phyloP scores from a whole-genome alignment of 2,113 vertebrate species.

The Lepidothrix coronata region DNA sequence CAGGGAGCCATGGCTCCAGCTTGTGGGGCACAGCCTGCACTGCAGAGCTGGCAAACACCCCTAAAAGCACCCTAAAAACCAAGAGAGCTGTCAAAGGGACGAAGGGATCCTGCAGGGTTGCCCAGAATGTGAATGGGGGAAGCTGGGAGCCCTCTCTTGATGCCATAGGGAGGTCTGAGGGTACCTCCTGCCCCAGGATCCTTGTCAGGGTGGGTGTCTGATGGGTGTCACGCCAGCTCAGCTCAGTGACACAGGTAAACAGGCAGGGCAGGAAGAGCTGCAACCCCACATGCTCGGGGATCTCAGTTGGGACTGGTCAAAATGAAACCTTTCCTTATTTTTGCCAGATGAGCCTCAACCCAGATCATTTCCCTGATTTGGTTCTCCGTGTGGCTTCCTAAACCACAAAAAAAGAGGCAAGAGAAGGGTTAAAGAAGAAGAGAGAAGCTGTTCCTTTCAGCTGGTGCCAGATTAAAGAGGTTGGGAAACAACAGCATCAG shows the following conservation, averaged over 20 bases:
- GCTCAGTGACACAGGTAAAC: not conserved
- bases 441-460: constrained; percentile 22
- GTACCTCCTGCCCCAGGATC: accelerated
- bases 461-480: not conserved
- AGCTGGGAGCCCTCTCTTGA: not conserved
- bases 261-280: not conserved
- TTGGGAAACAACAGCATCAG: not conserved
- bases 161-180: not conserved
- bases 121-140: not conserved
- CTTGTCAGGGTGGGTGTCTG: accelerated
- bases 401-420: constrained; percentile 8
- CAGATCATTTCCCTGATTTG: not conserved
- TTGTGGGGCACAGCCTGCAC: not conserved
- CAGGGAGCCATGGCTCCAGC: not conserved
- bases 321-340: constrained; percentile 15
- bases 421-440: not conserved
- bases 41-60: not conserved
- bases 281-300: accelerated
- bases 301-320: not conserved
- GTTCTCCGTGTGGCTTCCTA: not conserved
- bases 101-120: not conserved
- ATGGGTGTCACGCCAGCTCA: accelerated
- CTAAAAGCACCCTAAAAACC: accelerated
- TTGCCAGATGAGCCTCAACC: not conserved
- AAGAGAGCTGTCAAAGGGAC: not conserved